Conservation (phyloP, 2,113 vertebrate species). For the Esox niger region DNA sequence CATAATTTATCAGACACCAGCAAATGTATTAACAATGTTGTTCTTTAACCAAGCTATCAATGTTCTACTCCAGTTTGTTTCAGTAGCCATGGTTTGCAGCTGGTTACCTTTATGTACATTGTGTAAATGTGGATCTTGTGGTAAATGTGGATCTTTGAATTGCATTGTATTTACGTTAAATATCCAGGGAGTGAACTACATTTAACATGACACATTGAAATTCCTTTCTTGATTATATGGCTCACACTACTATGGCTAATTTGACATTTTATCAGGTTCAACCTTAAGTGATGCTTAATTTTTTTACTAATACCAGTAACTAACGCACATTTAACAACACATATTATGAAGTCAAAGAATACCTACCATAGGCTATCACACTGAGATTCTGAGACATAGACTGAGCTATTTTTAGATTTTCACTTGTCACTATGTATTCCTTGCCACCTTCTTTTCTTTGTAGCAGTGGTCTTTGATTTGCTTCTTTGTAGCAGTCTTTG, state of each 20-base stretch:
- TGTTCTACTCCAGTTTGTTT: too few relatives aligned
- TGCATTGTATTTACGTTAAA: not conserved
- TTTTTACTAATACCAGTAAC: not conserved
- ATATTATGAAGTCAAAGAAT: too few relatives aligned
- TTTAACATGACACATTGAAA: not conserved
- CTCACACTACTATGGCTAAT: not conserved
- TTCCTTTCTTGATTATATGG: not conserved
- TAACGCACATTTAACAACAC: too few relatives aligned
- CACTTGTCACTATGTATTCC: conserved; percentile 50
- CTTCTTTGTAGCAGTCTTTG: conserved; percentile 42
- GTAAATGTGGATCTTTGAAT: too few relatives aligned
- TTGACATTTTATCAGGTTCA: not conserved
- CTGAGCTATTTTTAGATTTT: conserved; percentile 45
- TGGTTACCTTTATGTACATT: too few relatives aligned
- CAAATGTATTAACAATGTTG: too few relatives aligned
- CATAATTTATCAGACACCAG: too few relatives aligned
- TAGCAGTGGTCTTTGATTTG: conserved; percentile 40
- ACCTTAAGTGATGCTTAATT: not conserved
- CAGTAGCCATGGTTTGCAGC: too few relatives aligned
- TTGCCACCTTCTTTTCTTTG: conserved; percentile 38
- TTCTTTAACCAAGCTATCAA: too few relatives aligned
- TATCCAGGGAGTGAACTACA: not conserved
- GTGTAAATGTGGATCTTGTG: too few relatives aligned
- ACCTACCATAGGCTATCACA: conserved; percentile 68
- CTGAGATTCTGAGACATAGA: conserved; percentile 47